Conservation (phyloP, 2,888 invertebrate genomes). For the Rhamnusium bicolor region DNA sequence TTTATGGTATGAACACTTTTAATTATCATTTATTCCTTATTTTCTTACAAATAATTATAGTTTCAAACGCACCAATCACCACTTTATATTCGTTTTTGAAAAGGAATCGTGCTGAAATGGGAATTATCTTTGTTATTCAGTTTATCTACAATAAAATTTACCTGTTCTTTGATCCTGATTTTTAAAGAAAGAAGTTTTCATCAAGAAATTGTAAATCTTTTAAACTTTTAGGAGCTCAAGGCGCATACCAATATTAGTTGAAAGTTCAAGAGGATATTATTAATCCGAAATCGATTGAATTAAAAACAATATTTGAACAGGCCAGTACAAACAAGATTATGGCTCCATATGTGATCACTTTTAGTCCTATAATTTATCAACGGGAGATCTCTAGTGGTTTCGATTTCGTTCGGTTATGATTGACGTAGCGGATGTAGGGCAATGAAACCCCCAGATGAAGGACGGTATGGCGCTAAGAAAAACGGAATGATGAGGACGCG, state of each 20-base stretch:
- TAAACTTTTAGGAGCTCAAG: not conserved
- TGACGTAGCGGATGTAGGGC: conserved; percentile 39
- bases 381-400: conserved; percentile 30
- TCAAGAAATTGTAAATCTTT: not conserved
- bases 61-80: too few relatives aligned
- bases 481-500: conserved; percentile 48
- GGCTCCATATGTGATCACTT: conserved; percentile 18
- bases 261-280: not conserved
- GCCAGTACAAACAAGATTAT: conserved; percentile 26
- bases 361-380: conserved; percentile 25
- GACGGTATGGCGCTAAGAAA: conserved; percentile 32
- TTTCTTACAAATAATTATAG: too few relatives aligned
- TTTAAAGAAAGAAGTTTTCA: not conserved
- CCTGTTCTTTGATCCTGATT: too few relatives aligned
- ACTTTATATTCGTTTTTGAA: too few relatives aligned
- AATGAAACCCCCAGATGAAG: conserved; percentile 33
- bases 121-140: too few relatives aligned
- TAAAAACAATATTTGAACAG: conserved; percentile 39
- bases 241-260: not conserved
- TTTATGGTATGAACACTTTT: too few relatives aligned
- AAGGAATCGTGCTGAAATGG: too few relatives aligned
- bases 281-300: conserved; percentile 36
- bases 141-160: too few relatives aligned
- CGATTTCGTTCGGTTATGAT: conserved; percentile 29
- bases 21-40: too few relatives aligned